phyloP scores from a whole-genome alignment of 2,888 invertebrate genomes.

The Onthophagus sagittarius region DNA sequence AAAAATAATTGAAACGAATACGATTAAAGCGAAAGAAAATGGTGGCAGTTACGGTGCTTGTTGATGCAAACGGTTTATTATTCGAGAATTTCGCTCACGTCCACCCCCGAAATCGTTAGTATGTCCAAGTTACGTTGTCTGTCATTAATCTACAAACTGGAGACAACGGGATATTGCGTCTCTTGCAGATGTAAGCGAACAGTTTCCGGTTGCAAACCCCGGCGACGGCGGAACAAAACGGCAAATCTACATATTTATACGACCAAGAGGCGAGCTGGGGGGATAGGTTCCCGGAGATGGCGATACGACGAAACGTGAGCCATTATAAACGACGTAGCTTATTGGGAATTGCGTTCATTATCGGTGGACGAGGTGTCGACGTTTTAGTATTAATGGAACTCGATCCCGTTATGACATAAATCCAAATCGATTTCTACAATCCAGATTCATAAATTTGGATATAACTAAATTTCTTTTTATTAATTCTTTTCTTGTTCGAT shows the following conservation, averaged over 20 bases:
- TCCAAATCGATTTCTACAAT: neutral
- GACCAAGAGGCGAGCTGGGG: constrained; percentile 16
- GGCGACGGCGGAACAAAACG: constrained; percentile 45
- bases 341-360: constrained; percentile 21
- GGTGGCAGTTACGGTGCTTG: neutral
- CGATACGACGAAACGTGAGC: constrained; percentile 21
- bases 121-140: constrained; percentile 34
- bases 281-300: constrained; percentile 35
- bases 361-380: constrained; percentile 7
- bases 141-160: constrained; percentile 43
- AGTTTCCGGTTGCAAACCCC: constrained; percentile 39
- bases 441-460: neutral
- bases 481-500: neutral
- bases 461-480: no score
- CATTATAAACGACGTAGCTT: constrained; percentile 30
- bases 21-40: neutral
- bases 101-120: constrained; percentile 17
- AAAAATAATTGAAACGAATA: neutral
- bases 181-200: constrained; percentile 42
- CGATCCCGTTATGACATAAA: neutral
- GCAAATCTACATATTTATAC: constrained; percentile 47
- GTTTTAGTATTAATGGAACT: neutral
- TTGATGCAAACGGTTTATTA: neutral
- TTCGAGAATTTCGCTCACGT: neutral
- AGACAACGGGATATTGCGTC: constrained; percentile 48